Conservation (phyloP, 2,113 vertebrate species). For the Tauraco erythrolophus region DNA sequence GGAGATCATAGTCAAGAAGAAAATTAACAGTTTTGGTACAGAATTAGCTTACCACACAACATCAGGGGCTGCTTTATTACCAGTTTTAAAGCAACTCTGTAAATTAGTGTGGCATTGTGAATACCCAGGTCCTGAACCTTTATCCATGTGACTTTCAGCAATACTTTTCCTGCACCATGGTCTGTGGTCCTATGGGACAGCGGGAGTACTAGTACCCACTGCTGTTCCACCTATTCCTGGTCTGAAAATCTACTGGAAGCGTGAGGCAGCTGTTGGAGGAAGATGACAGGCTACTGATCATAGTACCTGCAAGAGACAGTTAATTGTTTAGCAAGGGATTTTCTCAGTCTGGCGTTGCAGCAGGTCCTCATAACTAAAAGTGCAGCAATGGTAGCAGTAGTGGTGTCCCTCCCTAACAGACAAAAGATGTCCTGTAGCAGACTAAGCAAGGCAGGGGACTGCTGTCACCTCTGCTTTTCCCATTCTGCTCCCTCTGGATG, state of each 20-base stretch:
- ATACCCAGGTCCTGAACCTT: background rate
- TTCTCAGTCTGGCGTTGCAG: background rate
- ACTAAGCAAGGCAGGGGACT: background rate
- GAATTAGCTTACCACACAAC: background rate
- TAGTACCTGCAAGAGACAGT: background rate
- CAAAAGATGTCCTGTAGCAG: background rate
- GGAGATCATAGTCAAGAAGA: background rate
- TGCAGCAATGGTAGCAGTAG: background rate
- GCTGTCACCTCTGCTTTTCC: background rate
- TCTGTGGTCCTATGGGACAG: background rate
- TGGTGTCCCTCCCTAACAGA: background rate
- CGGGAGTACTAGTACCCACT: background rate
- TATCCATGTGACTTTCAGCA: background rate
- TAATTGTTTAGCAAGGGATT: background rate
- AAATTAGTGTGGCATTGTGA: background rate
- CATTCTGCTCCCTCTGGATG: background rate
- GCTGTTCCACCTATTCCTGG: background rate
- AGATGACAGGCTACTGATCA: background rate
- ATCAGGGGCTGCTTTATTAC: background rate
- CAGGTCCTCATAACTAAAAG: background rate
- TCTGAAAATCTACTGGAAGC: background rate
- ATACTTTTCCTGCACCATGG: background rate
- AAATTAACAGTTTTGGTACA: background rate
- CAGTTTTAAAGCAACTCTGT: background rate
- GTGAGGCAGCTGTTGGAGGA: background rate